phyloP scores from a whole-genome alignment of 2,113 vertebrate species.

The Aythya baeri region DNA sequence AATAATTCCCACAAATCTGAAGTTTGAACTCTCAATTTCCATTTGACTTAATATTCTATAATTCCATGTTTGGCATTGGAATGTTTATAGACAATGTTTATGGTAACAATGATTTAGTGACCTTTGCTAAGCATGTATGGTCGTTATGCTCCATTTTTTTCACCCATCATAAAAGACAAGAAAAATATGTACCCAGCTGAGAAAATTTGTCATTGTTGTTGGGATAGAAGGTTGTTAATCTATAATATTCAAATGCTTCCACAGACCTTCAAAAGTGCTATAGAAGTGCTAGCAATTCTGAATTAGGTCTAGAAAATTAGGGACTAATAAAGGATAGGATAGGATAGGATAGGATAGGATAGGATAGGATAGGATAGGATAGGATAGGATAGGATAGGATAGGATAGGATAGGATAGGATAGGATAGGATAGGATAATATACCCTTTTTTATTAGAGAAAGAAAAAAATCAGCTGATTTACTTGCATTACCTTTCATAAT shows the following conservation, averaged over 20 bases:
- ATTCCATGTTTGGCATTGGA: not conserved
- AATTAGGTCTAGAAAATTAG: not conserved
- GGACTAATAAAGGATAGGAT: too few relatives aligned
- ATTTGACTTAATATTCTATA: not conserved
- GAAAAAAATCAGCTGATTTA: slow-evolving; percentile 78
- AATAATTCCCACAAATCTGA: not conserved
- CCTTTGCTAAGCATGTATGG: not conserved
- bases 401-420: too few relatives aligned
- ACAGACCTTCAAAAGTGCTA: not conserved
- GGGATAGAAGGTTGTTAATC: not conserved
- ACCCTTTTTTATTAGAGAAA: not conserved
- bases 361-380: too few relatives aligned
- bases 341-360: too few relatives aligned
- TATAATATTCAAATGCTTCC: not conserved
- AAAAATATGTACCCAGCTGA: not conserved
- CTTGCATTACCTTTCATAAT: slow-evolving; percentile 85
- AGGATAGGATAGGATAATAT: too few relatives aligned
- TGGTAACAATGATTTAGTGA: not conserved
- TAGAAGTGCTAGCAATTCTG: not conserved
- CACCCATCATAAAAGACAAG: not conserved
- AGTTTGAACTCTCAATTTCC: not conserved
- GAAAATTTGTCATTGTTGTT: not conserved
- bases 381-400: too few relatives aligned
- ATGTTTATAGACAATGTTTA: not conserved
- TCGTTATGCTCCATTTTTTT: not conserved